Base-by-base conservation (phyloP, 2,797 vertebrate genomes). In the Gymnothorax reevesii region DNA sequence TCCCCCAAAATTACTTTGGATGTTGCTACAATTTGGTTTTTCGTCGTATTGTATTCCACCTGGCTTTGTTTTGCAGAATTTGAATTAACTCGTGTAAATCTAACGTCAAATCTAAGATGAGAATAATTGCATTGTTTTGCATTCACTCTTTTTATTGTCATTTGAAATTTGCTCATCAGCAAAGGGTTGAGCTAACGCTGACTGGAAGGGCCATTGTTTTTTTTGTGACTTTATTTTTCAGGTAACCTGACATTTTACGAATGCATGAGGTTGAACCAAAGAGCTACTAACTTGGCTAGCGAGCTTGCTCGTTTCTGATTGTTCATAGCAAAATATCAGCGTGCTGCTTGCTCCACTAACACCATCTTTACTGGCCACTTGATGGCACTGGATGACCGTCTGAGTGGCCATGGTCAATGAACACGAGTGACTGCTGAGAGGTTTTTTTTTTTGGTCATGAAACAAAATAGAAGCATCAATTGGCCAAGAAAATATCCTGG, bases 211-310 rank as follows among this genome's bases (percentile, higher is more conserved):
- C 71, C 13, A 13, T 85, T 7, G 9, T 9, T 59, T 60, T 20
- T 7, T 22, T 42, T 20, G 4, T 22, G 9, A 25, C 22, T 22
- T 25, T 33, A 5, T 64, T 10, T 57, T n/a, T 77, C 22, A 55
- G 13, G 80, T 69, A 12, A 85, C 87, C 89, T 57, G 90, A 93
- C 85, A 91, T 88, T 92, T 85, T 90, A 92, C 93, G 22, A 82
- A 42, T 42, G 33, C 33, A 42, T 69, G 57, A 69, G n/a, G 82
- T 86, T 86, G 9, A 33, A 27, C 55, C 27, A 84, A 17, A 17
- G 25, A 62, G 49, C 64, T 60, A 25, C 33, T 2, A 42, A 42
- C 33, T 42, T 42, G 33, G 33, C 33, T 42, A 2, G 33, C 33
- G 33, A 42, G 33, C 52, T 69, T 8, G 64, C 55, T 17, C 52